Base-by-base conservation (phyloP, 2,113 vertebrate species). In the Dascyllus trimaculatus region DNA sequence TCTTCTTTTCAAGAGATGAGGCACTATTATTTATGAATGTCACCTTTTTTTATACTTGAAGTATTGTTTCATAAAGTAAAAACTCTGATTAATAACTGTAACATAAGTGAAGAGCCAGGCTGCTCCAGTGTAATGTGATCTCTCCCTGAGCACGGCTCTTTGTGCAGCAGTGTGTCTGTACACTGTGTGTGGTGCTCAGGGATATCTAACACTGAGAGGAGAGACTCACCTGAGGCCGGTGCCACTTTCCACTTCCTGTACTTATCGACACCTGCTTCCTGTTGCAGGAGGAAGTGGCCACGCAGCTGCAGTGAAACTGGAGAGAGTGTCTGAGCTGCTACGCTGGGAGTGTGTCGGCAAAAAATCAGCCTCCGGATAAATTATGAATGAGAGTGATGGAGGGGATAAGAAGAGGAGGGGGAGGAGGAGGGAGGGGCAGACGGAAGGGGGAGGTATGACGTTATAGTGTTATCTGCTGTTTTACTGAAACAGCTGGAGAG, bases 331-430 rank as follows among this genome's bases (percentile, higher is more conserved):
- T 90, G 82, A 75, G 75, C 76, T 59, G 75, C 90, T 65, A 82
- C 74, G 80, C 85, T 58, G 83, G 65, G 91, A 89, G 82, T 86
- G 91, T 92, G 92, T 93, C 89, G 81, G 91, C 92, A 93, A 88
- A 93, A 91, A 94, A 88, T 89, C 88, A 73, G 85, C 89, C 91
- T 92, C 93, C 93, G 85, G 87, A 95, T 95, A 92, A 95, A 95
- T 95, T 94, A 95, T 95, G 93, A 94, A 95, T 90, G 92, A 92
- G 85, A 88, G 91, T 90, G 91, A 91, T 92, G 88, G 89, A 92
- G 82, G 86, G 87, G 89, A 90, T 82, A 91, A 87, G 83, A 77
- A 78, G 59, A 80, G 76, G 84, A 57, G 1, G 4, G 67, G 60
- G 38, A 32, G 61, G 51, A 32, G 46, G 64, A 8, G 25, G 57